phyloP scores from a whole-genome alignment of 2,888 invertebrate genomes.

The Eupithecia vulgata region DNA sequence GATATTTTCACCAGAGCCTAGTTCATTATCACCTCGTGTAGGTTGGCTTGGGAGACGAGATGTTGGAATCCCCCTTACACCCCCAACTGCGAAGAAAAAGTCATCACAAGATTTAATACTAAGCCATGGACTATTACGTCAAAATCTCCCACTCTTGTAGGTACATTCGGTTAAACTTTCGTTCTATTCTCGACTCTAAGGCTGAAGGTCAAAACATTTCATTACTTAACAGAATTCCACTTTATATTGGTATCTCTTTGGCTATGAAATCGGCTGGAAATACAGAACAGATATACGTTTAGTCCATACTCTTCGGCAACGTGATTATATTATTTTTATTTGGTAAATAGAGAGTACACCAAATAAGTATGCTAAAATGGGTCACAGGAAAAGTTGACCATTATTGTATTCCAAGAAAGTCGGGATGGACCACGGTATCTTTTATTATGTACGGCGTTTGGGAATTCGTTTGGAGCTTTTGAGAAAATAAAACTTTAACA shows the following conservation, averaged over 20 bases:
- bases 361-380: neutral
- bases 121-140: too few species aligned
- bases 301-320: neutral
- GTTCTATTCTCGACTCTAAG: neutral
- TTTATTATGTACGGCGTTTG: constrained; percentile 3
- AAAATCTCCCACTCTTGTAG: too few species aligned
- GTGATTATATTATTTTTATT: neutral
- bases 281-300: neutral
- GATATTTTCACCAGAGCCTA: too few species aligned
- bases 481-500: constrained; percentile 10
- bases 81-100: too few species aligned
- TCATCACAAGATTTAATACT: too few species aligned
- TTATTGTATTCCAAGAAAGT: neutral
- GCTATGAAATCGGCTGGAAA: neutral
- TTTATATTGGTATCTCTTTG: neutral
- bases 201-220: neutral
- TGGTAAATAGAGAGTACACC: neutral
- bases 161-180: neutral
- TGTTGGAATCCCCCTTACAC: too few species aligned
- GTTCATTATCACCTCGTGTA: too few species aligned
- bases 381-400: neutral
- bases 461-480: constrained; percentile 5
- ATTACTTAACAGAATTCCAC: neutral
- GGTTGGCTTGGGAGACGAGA: too few species aligned
- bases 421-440: neutral